Evolutionary conservation across 2,113 vertebrate species (phyloP), one percentile per base, ranked within the genome.

Genomic region (Elanoides forficatus): DNA sequence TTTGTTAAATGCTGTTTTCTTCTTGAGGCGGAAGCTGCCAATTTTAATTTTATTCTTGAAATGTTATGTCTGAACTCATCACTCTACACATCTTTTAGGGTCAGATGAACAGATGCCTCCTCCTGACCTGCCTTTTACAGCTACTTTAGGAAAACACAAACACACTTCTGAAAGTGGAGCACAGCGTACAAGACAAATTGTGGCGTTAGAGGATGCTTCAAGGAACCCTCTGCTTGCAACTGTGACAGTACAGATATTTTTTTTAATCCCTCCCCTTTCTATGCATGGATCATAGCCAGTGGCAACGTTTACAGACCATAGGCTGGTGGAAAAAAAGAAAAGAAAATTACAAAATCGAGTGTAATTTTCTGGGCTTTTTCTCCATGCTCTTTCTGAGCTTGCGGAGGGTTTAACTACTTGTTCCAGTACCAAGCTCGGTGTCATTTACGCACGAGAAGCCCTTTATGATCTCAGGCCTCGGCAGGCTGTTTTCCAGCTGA

Each of bases 161-260:
- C 7, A 23, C 10, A 11, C 12, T 47, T 67, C 47, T 62, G 68
- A 18, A 26, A 36, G n/a, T 0, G 8, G 15, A 66, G 12, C 34
- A 1, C 42, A 18, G 38, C 34, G 9, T 10, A 8, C 30, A 14
- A 4, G 52, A 7, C 0, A 1, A 48, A 36, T 29, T 0, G 0
- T 40, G 22, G 15, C 32, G 68, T 20, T 67, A 71, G 68, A 63
- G 32, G 45, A 20, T 40, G 40, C 55, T 87, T 83, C 30, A 48
- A 32, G 26, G 22, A 26, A 27, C 43, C 7, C 15, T 67, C 17
- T 82, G 27, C 25, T 45, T 48, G 11, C 65, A 45, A 17, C 16
- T 19, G 27, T 47, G 63, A 38, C 15, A 21, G 10, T 36, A 26
- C 2, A 30, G 40, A 11, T 7, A 10, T 7, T 13, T 25, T 50